These are phyloP conservation scores for Meriones psammophilus DNA, from an alignment of 2,797 vertebrate species.

Conservation along the genomic window DNA sequence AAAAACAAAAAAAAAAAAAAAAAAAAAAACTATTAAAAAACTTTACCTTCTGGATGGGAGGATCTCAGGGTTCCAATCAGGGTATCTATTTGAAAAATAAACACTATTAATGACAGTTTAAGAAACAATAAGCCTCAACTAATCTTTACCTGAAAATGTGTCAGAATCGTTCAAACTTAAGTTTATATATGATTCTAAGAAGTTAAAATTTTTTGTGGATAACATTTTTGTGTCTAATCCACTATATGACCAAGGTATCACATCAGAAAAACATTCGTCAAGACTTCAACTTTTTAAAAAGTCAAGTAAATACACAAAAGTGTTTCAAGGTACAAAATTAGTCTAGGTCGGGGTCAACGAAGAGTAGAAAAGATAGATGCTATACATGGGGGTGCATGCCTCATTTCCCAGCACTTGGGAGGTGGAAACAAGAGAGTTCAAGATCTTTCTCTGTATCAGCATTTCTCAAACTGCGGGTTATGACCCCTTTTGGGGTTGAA, in stretches of 20 bases:
- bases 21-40: background rate
- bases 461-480: background rate
- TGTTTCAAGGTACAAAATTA: conserved; percentile 16
- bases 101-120: conserved; percentile 58
- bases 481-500: background rate
- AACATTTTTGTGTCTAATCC: conserved; percentile 41
- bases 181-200: conserved; percentile 52
- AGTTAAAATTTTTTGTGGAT: conserved; percentile 49
- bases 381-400: no score
- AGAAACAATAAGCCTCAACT: conserved; percentile 24
- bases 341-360: background rate
- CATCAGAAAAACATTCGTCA: background rate
- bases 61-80: conserved; percentile 94
- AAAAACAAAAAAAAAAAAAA: no score
- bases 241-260: conserved; percentile 52
- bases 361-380: background rate
- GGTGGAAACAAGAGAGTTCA: background rate
- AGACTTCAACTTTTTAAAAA: background rate
- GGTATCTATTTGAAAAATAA: conserved; percentile 90
- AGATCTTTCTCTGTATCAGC: background rate
- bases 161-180: conserved; percentile 39
- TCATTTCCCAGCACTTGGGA: background rate
- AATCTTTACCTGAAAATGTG: conserved; percentile 49
- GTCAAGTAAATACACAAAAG: conserved; percentile 29
- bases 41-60: conserved; percentile 90